Evolutionary conservation across 1,140 invertebrate species (phyloP).

Genomic region (Amyelois transitella): DNA sequence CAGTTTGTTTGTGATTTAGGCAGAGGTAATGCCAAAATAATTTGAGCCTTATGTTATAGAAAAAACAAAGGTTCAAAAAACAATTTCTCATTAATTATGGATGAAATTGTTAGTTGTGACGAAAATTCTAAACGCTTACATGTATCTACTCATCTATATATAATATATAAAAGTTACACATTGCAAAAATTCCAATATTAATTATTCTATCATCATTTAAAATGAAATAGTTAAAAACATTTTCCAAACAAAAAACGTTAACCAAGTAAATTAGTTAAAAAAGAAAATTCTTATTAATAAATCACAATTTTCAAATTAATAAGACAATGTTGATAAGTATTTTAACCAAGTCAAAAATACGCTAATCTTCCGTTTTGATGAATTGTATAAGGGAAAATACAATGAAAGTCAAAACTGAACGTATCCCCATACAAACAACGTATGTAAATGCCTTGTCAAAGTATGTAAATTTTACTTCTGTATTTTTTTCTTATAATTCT

Average conservation of each 20-base stretch:
- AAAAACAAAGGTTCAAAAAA: background rate
- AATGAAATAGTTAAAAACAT: background rate
- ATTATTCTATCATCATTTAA: background rate
- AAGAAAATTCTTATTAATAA: background rate
- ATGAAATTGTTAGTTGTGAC: background rate
- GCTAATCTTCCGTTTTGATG: no score
- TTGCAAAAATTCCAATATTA: background rate
- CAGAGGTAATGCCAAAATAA: background rate
- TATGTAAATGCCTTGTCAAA: background rate
- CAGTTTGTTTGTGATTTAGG: constrained; percentile 3
- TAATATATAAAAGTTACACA: background rate
- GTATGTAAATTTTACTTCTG: background rate
- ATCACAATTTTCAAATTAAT: background rate
- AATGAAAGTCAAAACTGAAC: background rate
- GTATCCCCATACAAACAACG: background rate
- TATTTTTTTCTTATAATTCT: background rate
- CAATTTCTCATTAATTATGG: background rate
- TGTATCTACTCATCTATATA: background rate
- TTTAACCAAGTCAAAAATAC: background rate
- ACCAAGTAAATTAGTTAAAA: no score
- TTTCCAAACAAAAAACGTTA: background rate
- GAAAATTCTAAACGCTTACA: background rate
- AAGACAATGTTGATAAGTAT: no score
- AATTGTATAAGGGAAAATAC: background rate
- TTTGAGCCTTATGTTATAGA: background rate